Evolutionary conservation across 2,888 invertebrate species (phyloP).

Genomic region (Meta bourneti): DNA sequence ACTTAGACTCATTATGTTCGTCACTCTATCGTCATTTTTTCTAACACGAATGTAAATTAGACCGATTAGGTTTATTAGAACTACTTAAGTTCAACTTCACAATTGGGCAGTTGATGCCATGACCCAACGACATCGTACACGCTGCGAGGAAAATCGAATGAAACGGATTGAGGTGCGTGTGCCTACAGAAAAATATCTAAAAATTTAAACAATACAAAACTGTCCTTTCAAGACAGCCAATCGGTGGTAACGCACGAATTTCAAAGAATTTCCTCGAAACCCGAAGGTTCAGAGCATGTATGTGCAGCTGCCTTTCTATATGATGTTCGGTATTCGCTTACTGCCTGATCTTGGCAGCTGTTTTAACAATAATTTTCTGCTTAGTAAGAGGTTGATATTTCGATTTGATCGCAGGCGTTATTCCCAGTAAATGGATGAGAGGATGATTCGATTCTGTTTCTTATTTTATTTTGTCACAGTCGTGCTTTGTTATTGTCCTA

Average conservation of each 20-base stretch:
- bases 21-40: too few relatives aligned
- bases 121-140: background rate
- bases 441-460: background rate
- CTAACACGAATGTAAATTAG: too few relatives aligned
- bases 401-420: background rate
- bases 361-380: constrained; percentile 25
- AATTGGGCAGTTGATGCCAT: background rate
- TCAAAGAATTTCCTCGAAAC: constrained; percentile 53
- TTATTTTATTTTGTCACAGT: background rate
- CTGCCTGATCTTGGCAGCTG: constrained; percentile 30
- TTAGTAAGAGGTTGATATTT: constrained; percentile 24
- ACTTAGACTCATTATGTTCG: too few relatives aligned
- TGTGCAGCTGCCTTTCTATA: constrained; percentile 20
- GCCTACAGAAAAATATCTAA: background rate
- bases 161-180: background rate
- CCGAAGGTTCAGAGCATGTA: constrained; percentile 6
- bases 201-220: background rate
- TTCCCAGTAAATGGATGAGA: background rate
- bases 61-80: too few relatives aligned
- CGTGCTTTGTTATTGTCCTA: too few relatives aligned
- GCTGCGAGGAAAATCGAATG: background rate
- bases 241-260: constrained; percentile 39
- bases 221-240: background rate
- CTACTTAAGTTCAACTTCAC: too few relatives aligned
- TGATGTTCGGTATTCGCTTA: constrained; percentile 18